These are phyloP conservation scores for Melanotaenia boesemani DNA, from an alignment of 2,797 vertebrate species.

Conservation along the genomic window DNA sequence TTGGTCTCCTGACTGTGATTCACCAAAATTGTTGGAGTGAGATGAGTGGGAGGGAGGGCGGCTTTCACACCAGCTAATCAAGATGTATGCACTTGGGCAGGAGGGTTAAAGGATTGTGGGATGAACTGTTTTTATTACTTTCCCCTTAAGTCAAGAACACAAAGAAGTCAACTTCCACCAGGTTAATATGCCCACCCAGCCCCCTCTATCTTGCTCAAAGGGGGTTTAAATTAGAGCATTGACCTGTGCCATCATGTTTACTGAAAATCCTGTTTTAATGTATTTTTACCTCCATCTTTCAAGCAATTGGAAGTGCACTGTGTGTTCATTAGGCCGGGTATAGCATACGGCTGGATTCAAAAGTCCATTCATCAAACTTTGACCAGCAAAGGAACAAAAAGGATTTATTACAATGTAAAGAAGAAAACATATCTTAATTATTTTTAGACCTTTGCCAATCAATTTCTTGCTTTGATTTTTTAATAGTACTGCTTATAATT, in stretches of 20 bases:
- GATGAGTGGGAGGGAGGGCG: conserved; percentile 59
- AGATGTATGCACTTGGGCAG: conserved; percentile 70
- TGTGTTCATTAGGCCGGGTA: conserved; percentile 3
- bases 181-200: conserved; percentile 72
- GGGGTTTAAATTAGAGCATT: conserved; percentile 66
- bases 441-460: no score
- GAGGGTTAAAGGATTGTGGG: conserved; percentile 61
- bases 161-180: conserved; percentile 74
- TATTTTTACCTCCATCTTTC: conserved; percentile 15
- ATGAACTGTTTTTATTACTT: conserved; percentile 78
- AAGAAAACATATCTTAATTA: background rate
- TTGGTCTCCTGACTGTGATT: conserved; percentile 61
- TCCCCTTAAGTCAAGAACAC: conserved; percentile 67
- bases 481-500: no score
- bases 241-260: conserved; percentile 53
- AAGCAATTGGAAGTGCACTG: background rate
- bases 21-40: conserved; percentile 70
- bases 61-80: conserved; percentile 71
- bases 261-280: conserved; percentile 63
- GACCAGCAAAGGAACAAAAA: background rate
- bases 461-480: no score
- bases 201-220: conserved; percentile 45
- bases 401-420: background rate
- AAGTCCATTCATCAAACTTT: background rate
- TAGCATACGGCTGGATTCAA: background rate